A percentile compares a stretch with the other conserved stretches of the same genome.
Conservation (phyloP, 37 sponge, comb jelly and placozoan species). For the Aplysina aerophoba region DNA sequence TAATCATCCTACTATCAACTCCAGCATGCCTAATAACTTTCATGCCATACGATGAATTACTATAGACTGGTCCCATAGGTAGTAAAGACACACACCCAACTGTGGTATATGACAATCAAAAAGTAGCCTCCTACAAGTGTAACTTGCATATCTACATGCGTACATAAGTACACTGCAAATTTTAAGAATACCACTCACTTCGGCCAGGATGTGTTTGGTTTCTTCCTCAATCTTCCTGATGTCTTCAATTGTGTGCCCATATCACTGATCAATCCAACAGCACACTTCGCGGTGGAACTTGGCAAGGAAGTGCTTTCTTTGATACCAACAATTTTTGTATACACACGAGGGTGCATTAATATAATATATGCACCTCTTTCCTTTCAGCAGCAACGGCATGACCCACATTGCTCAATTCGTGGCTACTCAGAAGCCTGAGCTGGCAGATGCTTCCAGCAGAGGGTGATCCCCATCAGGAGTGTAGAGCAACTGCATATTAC, state of each 20-base stretch:
- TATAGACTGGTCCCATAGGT: too few relatives aligned
- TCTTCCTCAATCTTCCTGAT: slow-evolving; percentile 82
- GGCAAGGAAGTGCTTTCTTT: too few relatives aligned
- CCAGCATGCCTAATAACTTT: too few relatives aligned
- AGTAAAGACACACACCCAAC: neutral
- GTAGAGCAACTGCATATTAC: too few relatives aligned
- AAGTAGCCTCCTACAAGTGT: neutral
- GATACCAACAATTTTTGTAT: too few relatives aligned
- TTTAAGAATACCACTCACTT: slow-evolving; percentile 45
- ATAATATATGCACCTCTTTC: neutral
- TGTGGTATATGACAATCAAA: too few relatives aligned
- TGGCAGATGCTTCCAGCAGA: too few relatives aligned
- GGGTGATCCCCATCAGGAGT: too few relatives aligned
- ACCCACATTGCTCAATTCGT: neutral
- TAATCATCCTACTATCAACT: too few relatives aligned
- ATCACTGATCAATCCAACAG: slow-evolving; percentile 91
- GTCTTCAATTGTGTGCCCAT: slow-evolving; percentile 90
- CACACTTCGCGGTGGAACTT: slow-evolving; percentile 90
- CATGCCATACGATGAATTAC: too few relatives aligned
- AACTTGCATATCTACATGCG: neutral
- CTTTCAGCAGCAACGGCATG: neutral
- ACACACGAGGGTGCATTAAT: neutral
- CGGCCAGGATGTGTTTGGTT: slow-evolving; percentile 83
- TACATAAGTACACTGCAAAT: neutral
- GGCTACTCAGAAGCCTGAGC: slow-evolving; percentile 7